phyloP scores from a whole-genome alignment of 2,113 vertebrate species.

The Chaetops frenatus region DNA sequence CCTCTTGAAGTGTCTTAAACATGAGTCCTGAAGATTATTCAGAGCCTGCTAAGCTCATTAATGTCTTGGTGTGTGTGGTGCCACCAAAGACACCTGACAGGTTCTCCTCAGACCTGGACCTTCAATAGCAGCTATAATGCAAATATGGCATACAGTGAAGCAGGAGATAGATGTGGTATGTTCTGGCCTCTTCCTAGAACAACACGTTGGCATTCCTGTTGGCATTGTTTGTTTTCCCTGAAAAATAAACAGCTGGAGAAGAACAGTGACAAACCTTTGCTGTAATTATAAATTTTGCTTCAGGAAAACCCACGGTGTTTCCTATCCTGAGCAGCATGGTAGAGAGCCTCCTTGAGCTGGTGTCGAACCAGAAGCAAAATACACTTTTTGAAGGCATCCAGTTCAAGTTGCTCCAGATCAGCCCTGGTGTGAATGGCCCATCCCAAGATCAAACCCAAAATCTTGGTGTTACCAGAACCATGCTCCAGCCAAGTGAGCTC shows the following conservation, averaged over 20 bases:
- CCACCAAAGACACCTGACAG: background rate
- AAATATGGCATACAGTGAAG: background rate
- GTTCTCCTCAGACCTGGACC: background rate
- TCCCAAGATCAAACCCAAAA: background rate
- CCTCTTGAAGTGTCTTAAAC: background rate
- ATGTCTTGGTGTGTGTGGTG: background rate
- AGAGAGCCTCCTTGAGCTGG: background rate
- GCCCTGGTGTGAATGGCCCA: background rate
- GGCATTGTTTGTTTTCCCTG: background rate
- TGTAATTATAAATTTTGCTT: background rate
- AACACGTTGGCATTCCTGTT: background rate
- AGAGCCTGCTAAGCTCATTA: background rate
- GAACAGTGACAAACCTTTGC: background rate
- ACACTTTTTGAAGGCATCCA: background rate
- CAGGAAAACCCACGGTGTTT: background rate
- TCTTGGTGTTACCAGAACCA: background rate
- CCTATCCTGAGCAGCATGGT: accelerated
- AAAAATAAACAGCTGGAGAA: background rate
- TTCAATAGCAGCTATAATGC: background rate
- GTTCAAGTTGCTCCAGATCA: background rate
- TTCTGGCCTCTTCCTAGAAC: background rate
- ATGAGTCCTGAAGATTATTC: background rate
- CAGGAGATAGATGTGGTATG: background rate
- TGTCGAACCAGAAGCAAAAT: background rate
- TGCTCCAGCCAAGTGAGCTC: background rate